Evolutionary conservation across 2,888 invertebrate genomes (phyloP).

Genomic region (Sarcophaga rosellei): DNA sequence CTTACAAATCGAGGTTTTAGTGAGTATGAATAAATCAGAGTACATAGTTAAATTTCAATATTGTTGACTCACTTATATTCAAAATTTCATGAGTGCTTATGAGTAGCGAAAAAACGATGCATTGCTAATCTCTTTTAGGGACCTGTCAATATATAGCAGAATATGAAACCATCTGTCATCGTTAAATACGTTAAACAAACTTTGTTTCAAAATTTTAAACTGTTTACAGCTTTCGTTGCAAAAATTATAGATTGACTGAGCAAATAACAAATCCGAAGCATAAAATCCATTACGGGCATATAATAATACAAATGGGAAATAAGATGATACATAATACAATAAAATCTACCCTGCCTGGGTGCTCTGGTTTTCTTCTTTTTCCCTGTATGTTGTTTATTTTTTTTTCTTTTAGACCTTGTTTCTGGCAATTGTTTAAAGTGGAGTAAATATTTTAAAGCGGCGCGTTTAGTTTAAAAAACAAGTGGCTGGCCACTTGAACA

Average conservation of each 20-base stretch:
- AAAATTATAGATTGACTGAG: background rate
- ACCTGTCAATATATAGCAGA: background rate
- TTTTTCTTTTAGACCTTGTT: background rate
- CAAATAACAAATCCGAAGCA: background rate
- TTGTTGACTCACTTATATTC: too few relatives aligned
- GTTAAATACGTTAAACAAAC: background rate
- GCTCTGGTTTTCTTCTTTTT: background rate
- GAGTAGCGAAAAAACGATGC: too few relatives aligned
- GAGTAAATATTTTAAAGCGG: slow-evolving; percentile 62
- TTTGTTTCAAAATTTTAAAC: background rate
- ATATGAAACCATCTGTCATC: background rate
- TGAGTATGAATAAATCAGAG: too few relatives aligned
- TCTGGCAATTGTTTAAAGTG: slow-evolving; percentile 29
- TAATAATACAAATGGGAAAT: background rate
- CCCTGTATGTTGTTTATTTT: too few relatives aligned
- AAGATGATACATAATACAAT: background rate
- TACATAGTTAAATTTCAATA: too few relatives aligned
- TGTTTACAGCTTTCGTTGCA: background rate
- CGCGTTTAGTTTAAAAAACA: slow-evolving; percentile 49
- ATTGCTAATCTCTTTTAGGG: too few relatives aligned
- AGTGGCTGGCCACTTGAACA: slow-evolving; percentile 68
- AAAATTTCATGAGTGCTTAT: too few relatives aligned
- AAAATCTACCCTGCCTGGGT: background rate
- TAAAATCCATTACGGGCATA: background rate
- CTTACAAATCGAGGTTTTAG: too few relatives aligned